phyloP scores from a whole-genome alignment of 2,113 vertebrate genomes.

The Edolisoma coerulescens region DNA sequence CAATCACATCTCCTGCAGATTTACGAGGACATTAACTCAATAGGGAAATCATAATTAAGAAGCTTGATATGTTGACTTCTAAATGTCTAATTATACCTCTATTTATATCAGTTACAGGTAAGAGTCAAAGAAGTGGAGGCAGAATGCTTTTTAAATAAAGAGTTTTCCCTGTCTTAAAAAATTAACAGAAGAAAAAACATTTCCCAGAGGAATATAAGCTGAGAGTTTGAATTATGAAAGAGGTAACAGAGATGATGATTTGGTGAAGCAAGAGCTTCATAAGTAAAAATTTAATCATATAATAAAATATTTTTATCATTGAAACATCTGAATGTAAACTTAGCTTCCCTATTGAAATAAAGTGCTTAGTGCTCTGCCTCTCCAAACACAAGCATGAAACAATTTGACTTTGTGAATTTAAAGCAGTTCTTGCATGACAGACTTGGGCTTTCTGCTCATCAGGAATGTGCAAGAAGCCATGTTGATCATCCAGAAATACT shows the following conservation, averaged over 20 bases:
- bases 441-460: neutral
- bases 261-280: neutral
- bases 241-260: neutral
- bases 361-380: neutral
- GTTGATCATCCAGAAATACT: neutral
- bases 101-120: constrained; percentile 37
- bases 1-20: constrained; percentile 46
- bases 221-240: neutral
- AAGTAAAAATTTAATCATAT: neutral
- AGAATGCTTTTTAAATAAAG: neutral
- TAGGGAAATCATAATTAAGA: constrained; percentile 62
- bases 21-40: constrained; percentile 64
- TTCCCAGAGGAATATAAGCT: neutral
- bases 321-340: neutral
- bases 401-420: neutral
- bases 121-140: neutral
- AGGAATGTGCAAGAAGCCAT: neutral
- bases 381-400: neutral
- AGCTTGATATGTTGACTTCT: constrained; percentile 49
- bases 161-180: neutral
- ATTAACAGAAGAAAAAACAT: neutral
- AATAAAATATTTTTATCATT: neutral
- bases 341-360: neutral
- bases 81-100: constrained; percentile 57
- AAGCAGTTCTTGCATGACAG: neutral